phyloP scores from a whole-genome alignment of 2,113 vertebrate species.

The Bombycilla garrulus region DNA sequence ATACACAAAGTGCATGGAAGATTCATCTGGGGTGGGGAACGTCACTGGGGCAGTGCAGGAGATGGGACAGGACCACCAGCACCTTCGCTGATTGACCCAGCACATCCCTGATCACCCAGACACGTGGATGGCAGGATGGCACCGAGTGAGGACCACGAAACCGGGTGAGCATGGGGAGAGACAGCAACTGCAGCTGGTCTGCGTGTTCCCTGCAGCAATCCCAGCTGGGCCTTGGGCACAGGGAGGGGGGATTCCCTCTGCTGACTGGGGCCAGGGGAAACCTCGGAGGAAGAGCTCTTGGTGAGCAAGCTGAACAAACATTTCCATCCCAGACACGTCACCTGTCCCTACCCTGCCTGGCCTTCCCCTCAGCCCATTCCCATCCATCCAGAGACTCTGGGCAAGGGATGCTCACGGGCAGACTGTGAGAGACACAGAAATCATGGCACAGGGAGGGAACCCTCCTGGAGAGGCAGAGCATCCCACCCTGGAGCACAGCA shows the following conservation, averaged over 20 bases:
- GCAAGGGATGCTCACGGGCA: accelerated
- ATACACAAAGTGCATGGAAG: background rate
- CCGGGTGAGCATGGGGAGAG: background rate
- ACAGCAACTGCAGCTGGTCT: background rate
- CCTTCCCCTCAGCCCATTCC: background rate
- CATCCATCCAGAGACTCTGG: background rate
- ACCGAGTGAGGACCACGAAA: background rate
- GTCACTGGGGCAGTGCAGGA: background rate
- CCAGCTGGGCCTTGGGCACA: background rate
- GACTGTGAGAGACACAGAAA: background rate
- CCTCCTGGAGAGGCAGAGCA: background rate
- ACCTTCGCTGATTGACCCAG: background rate
- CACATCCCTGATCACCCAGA: background rate
- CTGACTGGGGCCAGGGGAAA: background rate
- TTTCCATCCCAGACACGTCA: background rate
- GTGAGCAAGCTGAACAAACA: background rate
- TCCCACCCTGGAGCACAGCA: background rate
- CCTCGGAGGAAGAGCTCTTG: background rate
- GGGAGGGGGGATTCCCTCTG: slow-evolving; percentile 28
- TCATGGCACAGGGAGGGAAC: accelerated
- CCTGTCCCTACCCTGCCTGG: accelerated
- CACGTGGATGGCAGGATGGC: background rate
- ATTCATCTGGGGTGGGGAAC: background rate
- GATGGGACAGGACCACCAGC: background rate
- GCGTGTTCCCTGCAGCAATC: background rate